Conservation (phyloP, 2,113 vertebrate species). For the Cephalopholis sonnerati region DNA sequence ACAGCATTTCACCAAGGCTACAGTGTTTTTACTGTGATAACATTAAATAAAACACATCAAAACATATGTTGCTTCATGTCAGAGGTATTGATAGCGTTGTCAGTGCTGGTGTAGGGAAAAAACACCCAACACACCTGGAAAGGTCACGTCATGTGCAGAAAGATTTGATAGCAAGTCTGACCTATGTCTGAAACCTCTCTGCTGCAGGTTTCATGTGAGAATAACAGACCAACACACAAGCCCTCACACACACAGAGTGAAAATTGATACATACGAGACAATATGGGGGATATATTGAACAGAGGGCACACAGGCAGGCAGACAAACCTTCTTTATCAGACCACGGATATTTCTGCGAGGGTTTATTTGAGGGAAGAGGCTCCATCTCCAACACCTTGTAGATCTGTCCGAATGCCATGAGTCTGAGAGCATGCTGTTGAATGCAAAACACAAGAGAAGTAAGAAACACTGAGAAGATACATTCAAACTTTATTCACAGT, state of each 20-base stretch:
- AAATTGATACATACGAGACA: slow-evolving; percentile 4
- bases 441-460: slow-evolving; percentile 51
- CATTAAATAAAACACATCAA: background rate
- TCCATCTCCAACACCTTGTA: slow-evolving; percentile 99
- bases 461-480: background rate
- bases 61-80: background rate
- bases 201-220: background rate
- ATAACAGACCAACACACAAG: background rate
- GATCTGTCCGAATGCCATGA: slow-evolving; percentile 98
- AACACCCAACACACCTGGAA: slow-evolving; percentile 26
- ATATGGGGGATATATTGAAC: background rate
- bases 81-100: slow-evolving; percentile 9
- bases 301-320: slow-evolving; percentile 1
- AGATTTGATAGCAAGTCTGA: slow-evolving; percentile 1
- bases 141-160: slow-evolving; percentile 39
- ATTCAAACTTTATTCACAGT: background rate
- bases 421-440: slow-evolving; percentile 92
- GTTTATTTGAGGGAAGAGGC: slow-evolving; percentile 96
- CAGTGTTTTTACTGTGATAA: background rate
- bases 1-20: background rate
- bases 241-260: background rate
- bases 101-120: slow-evolving; percentile 10
- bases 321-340: slow-evolving; percentile 95
- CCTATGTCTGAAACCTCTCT: background rate
- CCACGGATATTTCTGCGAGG: slow-evolving; percentile 97